phyloP scores from a whole-genome alignment of 1,140 invertebrate species.

The Cotesia vestalis region DNA sequence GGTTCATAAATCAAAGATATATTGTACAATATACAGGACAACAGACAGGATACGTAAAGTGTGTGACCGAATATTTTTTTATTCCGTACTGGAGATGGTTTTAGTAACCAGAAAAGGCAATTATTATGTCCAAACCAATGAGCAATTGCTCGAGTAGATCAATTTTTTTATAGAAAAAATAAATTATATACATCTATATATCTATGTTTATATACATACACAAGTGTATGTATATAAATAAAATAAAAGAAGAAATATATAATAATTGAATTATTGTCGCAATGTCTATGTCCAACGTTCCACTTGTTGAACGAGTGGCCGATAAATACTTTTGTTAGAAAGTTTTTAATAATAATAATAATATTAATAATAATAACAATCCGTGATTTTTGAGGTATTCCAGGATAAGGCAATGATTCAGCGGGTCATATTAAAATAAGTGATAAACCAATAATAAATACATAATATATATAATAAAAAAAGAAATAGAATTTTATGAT shows the following conservation, averaged over 20 bases:
- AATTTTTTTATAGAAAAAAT: slow-evolving; percentile 30
- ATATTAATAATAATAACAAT: slow-evolving; percentile 4
- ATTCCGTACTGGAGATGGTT: slow-evolving; percentile 4
- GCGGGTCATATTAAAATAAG: slow-evolving; percentile 8
- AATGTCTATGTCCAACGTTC: slow-evolving; percentile 14
- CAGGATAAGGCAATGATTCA: slow-evolving; percentile 9
- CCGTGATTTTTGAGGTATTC: slow-evolving; percentile 15
- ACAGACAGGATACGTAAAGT: slow-evolving; percentile 13
- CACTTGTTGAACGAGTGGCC: slow-evolving; percentile 35
- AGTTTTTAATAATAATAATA: slow-evolving; percentile 6
- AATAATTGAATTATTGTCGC: slow-evolving; percentile 26
- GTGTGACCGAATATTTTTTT: slow-evolving; percentile 26
- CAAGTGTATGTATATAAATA: neutral
- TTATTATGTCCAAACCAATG: slow-evolving; percentile 16
- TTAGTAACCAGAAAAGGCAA: slow-evolving; percentile 8
- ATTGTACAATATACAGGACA: slow-evolving; percentile 15
- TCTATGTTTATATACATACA: slow-evolving; percentile 7
- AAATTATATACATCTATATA: slow-evolving; percentile 4
- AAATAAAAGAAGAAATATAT: neutral
- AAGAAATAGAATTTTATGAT: slow-evolving; percentile 4
- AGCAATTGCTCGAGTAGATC: slow-evolving; percentile 16
- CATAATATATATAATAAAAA: neutral
- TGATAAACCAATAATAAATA: slow-evolving; percentile 2
- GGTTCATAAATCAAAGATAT: slow-evolving; percentile 19
- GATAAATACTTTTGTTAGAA: slow-evolving; percentile 7